Evolutionary conservation across 2,797 vertebrate genomes (phyloP), one percentile per base, ranked within the genome.

Genomic region (Ataeniobius toweri): DNA sequence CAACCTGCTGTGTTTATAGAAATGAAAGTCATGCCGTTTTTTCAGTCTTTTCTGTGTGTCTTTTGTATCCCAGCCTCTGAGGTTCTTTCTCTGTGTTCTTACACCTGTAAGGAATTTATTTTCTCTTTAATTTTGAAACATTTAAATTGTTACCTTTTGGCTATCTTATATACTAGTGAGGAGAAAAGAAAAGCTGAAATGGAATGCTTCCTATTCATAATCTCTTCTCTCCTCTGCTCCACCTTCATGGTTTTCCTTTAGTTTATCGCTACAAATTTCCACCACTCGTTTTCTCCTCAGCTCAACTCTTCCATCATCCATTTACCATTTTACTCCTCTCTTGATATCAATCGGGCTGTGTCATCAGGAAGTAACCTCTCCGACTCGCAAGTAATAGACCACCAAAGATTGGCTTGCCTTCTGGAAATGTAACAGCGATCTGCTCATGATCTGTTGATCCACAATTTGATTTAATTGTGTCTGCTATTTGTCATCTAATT

Each of bases 371-470:
- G 44, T 73, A 74, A 26, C 77, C 55, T 56, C 63, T 77, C 67
- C 59, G 71, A 82, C 74, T 83, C 73, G 77, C 81, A 71, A 82
- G 74, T 51, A 80, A 81, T 74, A 41, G 58, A 74, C 73, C 75
- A 9, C 75, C 75, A 8, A 9, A 55, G 78, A 83, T 82, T 80
- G 79, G 71, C 81, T 89, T 83, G 84, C 80, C 74, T 73, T 89
- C 81, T 70, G 72, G 80, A 63, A 84, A 78, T 76, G 24, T 77
- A 83, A 84, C 76, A 36, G 71, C 77, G 31, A 84, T 83, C 78
- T 81, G 44, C 79, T 81, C 61, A 13, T 9, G 70, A n/a, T 69
- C 83, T 65, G 70, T 79, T 36, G 0, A 80, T 67, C 78, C 68
- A 68, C 76, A 58, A 59, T 85, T 79, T 76, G 83, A 80, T 82